These are phyloP conservation scores for Carettochelys insculpta DNA, from an alignment of 2,113 vertebrate genomes.

Conservation along the genomic window DNA sequence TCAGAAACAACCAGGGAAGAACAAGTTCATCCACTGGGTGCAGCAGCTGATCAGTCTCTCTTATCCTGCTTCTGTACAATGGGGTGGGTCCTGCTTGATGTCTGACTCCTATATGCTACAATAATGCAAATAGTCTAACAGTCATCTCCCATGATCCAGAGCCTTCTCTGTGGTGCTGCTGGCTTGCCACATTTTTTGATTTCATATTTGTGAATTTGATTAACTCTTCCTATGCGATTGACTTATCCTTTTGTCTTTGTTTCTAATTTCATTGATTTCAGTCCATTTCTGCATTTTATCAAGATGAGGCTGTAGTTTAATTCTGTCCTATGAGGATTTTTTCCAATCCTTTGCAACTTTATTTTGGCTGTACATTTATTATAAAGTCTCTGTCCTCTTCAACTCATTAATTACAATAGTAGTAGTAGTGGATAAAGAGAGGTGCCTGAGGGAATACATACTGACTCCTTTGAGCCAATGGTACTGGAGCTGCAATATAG, in stretches of 20 bases:
- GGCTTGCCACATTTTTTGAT: no score
- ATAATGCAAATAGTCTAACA: no score
- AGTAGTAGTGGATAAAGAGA: background rate
- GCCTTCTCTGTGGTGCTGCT: no score
- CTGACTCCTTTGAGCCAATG: background rate
- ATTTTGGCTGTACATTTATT: rapidly evolving
- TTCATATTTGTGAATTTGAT: slow-evolving; percentile 12
- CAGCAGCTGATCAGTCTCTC: no score
- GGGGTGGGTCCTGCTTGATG: no score
- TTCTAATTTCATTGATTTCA: slow-evolving; percentile 29
- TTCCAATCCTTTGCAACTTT: background rate
- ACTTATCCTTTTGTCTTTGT: slow-evolving; percentile 16
- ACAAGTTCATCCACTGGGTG: no score
- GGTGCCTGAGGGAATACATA: background rate
- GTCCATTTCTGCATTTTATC: background rate
- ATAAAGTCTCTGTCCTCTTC: background rate
- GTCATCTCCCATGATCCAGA: no score
- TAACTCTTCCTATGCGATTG: slow-evolving; percentile 28
- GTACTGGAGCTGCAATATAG: background rate
- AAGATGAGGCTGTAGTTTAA: background rate
- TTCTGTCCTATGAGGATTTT: background rate
- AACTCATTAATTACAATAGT: background rate
- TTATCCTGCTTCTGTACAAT: no score
- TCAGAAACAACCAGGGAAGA: no score
- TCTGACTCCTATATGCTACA: no score